Conservation (phyloP, 2,888 invertebrate genomes). For the Meiosimyza decipiens region DNA sequence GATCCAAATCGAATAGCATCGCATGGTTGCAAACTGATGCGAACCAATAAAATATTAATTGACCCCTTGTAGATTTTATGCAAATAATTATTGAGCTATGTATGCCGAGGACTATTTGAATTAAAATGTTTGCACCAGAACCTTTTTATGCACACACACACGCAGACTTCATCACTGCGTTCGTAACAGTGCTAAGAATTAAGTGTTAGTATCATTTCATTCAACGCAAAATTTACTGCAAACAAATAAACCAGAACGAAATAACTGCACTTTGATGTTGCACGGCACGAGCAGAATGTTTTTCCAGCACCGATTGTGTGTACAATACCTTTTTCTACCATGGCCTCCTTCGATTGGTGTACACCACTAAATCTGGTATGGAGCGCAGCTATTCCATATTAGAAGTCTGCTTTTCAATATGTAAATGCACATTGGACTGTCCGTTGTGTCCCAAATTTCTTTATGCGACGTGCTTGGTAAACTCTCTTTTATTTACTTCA, state of each 20-base stretch:
- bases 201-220: slow-evolving; percentile 31
- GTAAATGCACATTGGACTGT: too few species aligned
- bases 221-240: slow-evolving; percentile 36
- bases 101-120: slow-evolving; percentile 41
- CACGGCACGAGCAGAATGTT: too few species aligned
- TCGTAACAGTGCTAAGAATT: not conserved
- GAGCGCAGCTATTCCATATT: too few species aligned
- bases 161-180: slow-evolving; percentile 1
- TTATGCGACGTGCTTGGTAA: too few species aligned
- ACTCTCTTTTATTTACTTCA: too few species aligned
- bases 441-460: too few species aligned
- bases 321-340: too few species aligned
- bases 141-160: slow-evolving; percentile 13
- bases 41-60: slow-evolving; percentile 47
- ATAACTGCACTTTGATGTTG: too few species aligned
- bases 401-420: too few species aligned
- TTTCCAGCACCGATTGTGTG: too few species aligned
- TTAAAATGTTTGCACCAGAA: slow-evolving; percentile 29
- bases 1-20: slow-evolving; percentile 11
- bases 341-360: too few species aligned
- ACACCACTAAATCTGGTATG: too few species aligned
- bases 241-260: slow-evolving; percentile 16
- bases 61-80: slow-evolving; percentile 45
- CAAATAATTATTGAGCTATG: slow-evolving; percentile 48
- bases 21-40: not conserved